phyloP scores from a whole-genome alignment of 2,797 vertebrate species.

The Coendou prehensilis region DNA sequence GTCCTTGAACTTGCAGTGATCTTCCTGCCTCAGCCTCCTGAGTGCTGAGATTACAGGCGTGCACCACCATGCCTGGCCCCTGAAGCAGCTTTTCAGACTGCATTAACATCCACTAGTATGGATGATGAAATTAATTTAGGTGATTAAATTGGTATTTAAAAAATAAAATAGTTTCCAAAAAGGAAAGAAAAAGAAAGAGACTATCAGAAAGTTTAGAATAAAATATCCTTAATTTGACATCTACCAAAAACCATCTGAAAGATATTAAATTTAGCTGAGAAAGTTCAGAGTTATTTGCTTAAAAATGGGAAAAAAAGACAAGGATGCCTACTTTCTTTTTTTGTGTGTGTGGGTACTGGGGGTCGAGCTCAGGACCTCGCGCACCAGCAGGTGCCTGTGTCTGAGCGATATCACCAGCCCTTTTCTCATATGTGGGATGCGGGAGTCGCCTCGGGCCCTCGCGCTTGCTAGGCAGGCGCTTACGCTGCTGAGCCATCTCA shows the following conservation, averaged over 20 bases:
- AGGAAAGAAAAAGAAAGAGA: not conserved
- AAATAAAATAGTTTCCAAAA: not conserved
- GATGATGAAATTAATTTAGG: conserved; percentile 17
- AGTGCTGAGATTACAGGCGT: too few relatives aligned
- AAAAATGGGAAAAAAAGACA: not conserved
- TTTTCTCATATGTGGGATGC: too few relatives aligned
- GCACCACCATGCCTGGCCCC: too few relatives aligned
- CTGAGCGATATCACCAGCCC: too few relatives aligned
- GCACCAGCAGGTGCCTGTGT: too few relatives aligned
- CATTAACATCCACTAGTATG: not conserved
- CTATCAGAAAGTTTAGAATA: not conserved
- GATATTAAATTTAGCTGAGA: not conserved
- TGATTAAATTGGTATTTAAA: conserved; percentile 6
- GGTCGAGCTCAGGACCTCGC: too few relatives aligned
- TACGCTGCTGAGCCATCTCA: too few relatives aligned
- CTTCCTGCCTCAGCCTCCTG: too few relatives aligned
- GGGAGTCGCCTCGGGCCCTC: too few relatives aligned
- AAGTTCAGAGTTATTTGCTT: not conserved
- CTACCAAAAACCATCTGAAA: not conserved
- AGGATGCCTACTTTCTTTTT: not conserved
- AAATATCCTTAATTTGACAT: not conserved
- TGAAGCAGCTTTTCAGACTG: not conserved
- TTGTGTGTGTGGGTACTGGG: too few relatives aligned
- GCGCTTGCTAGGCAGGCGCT: too few relatives aligned
- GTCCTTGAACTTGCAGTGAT: too few relatives aligned